Percentiles rank a stretch among this genome's conserved stretches.
Evolutionary conservation across 2,888 invertebrate genomes (phyloP).

Genomic region (Eupeodes luniger): DNA sequence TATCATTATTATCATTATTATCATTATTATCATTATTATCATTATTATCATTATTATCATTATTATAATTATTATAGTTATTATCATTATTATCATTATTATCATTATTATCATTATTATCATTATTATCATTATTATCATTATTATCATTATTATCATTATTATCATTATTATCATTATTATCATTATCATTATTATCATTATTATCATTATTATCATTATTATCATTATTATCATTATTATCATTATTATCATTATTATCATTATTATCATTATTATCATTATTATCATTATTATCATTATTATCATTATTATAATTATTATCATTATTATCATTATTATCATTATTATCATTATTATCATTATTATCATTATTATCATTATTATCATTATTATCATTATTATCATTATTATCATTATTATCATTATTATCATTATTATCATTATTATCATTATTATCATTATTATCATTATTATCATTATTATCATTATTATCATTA

Average conservation of each 20-base stretch:
- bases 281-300: constrained; percentile 5
- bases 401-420: constrained; percentile 1
- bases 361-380: constrained; percentile 5
- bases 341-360: constrained; percentile 14
- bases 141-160: constrained; percentile 11
- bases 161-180: constrained; percentile 9
- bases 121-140: constrained; percentile 15
- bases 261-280: neutral
- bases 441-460: neutral
- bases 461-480: neutral
- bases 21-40: constrained; percentile 8
- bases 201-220: constrained; percentile 6
- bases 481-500: neutral
- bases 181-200: constrained; percentile 2
- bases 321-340: constrained; percentile 11
- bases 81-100: constrained; percentile 5
- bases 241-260: constrained; percentile 5
- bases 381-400: constrained; percentile 14
- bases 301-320: constrained; percentile 10
- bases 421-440: neutral
- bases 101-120: constrained; percentile 10
- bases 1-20: constrained; percentile 7
- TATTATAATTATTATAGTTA: constrained; percentile 4
- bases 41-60: constrained; percentile 16
- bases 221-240: constrained; percentile 7